Conservation (phyloP, 2,888 invertebrate genomes). For the Pachydiplax longipennis region DNA sequence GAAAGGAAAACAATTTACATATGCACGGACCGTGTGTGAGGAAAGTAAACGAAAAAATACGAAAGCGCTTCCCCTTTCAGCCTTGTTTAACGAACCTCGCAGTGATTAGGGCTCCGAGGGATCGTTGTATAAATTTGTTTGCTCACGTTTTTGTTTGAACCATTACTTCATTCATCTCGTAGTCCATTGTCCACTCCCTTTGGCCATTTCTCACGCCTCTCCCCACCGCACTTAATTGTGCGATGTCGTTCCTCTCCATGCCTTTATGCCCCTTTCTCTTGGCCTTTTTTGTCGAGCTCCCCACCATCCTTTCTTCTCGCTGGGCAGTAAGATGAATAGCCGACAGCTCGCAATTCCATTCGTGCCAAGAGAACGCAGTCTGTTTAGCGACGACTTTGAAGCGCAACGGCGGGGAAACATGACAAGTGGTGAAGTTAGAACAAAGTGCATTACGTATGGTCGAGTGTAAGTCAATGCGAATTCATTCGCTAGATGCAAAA, state of each 20-base stretch:
- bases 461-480: too few species aligned
- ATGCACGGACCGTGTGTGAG: too few species aligned
- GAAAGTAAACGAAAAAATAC: too few species aligned
- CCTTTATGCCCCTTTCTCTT: background rate
- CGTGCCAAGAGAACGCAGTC: background rate
- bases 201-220: constrained; percentile 1
- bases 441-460: background rate
- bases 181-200: background rate
- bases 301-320: background rate
- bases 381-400: background rate
- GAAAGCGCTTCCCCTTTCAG: background rate
- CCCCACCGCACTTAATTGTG: constrained; percentile 6
- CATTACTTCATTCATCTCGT: background rate
- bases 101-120: background rate
- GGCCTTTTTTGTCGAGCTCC: background rate
- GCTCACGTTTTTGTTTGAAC: background rate
- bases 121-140: background rate
- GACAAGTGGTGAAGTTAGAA: background rate
- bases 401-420: constrained; percentile 26
- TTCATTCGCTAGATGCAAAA: too few species aligned
- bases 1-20: too few species aligned
- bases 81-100: background rate
- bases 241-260: background rate
- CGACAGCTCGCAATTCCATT: constrained; percentile 13
- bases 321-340: constrained; percentile 39